These are phyloP conservation scores for Carduelis carduelis DNA, from an alignment of 2,797 vertebrate species.

Conservation along the genomic window DNA sequence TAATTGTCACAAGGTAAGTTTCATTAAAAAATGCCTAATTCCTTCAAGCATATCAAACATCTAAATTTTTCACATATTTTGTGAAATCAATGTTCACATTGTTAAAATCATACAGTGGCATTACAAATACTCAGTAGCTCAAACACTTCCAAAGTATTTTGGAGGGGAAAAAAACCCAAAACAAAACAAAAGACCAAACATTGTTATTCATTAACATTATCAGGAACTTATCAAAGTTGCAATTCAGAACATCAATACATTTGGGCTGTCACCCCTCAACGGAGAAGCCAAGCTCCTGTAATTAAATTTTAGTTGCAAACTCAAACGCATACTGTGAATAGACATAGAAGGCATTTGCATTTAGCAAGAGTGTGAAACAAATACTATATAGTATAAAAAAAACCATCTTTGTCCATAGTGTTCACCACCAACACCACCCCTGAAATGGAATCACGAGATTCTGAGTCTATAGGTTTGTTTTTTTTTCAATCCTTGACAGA, in stretches of 20 bases:
- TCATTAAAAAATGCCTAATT: not conserved
- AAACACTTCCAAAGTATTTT: not conserved
- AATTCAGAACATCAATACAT: not conserved
- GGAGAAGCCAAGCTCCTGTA: not conserved
- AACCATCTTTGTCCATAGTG: too few species aligned
- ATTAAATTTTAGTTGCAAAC: not conserved
- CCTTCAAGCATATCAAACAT: not conserved
- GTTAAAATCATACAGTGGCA: not conserved
- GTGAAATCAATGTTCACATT: not conserved
- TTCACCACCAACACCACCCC: fast-evolving
- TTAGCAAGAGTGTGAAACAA: not conserved
- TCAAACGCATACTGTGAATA: not conserved
- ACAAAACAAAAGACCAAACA: not conserved
- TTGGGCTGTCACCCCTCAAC: not conserved
- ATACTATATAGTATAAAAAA: not conserved
- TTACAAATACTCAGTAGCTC: not conserved
- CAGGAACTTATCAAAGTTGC: not conserved
- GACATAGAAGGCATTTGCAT: not conserved
- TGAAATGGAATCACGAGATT: not conserved
- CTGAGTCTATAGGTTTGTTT: not conserved
- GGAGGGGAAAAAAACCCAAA: not conserved
- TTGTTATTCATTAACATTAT: not conserved
- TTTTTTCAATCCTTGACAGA: not conserved
- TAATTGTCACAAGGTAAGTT: not conserved
- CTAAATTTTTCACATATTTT: not conserved